A percentile compares a stretch with the other conserved stretches of the same genome.
These are phyloP conservation scores for Pogonognathellus flavescens DNA, from an alignment of 1,140 invertebrate species.

Conservation along the genomic window DNA sequence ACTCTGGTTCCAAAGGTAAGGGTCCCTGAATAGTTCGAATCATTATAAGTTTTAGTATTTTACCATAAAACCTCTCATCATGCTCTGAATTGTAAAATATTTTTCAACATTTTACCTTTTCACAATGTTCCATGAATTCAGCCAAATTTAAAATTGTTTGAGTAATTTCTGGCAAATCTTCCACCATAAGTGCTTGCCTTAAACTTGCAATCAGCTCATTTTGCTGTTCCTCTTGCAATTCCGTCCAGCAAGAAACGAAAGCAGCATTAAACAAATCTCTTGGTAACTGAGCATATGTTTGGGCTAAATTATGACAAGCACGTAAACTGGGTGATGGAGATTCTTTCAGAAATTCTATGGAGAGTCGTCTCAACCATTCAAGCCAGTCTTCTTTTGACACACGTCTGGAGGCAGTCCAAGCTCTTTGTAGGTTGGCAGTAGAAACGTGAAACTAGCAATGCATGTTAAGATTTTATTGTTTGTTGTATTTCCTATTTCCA, in stretches of 20 bases:
- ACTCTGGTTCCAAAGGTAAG: slow-evolving; percentile 87
- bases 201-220: slow-evolving; percentile 89
- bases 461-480: background rate
- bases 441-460: slow-evolving; percentile 79
- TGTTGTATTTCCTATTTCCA: background rate
- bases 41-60: background rate
- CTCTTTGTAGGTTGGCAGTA: slow-evolving; percentile 85
- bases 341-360: slow-evolving; percentile 94
- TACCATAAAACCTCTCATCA: slow-evolving; percentile 44
- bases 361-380: slow-evolving; percentile 93
- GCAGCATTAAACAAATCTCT: slow-evolving; percentile 98
- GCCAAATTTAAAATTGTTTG: slow-evolving; percentile 99
- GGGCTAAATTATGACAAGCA: slow-evolving; percentile 91
- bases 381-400: slow-evolving; percentile 99
- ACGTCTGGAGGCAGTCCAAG: slow-evolving; percentile 89
- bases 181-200: slow-evolving; percentile 89
- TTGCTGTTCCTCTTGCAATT: slow-evolving; percentile 86
- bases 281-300: slow-evolving; percentile 93
- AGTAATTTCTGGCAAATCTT: slow-evolving; percentile 96
- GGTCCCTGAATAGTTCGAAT: slow-evolving; percentile 77
- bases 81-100: background rate
- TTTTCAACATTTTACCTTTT: slow-evolving; percentile 74
- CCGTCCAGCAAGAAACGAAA: slow-evolving; percentile 99
- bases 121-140: slow-evolving; percentile 99
- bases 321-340: slow-evolving; percentile 93